A percentile compares a stretch with the other conserved stretches of the same genome.
Conservation (phyloP, 2,797 vertebrate species). For the Sebastolobus alascanus region DNA sequence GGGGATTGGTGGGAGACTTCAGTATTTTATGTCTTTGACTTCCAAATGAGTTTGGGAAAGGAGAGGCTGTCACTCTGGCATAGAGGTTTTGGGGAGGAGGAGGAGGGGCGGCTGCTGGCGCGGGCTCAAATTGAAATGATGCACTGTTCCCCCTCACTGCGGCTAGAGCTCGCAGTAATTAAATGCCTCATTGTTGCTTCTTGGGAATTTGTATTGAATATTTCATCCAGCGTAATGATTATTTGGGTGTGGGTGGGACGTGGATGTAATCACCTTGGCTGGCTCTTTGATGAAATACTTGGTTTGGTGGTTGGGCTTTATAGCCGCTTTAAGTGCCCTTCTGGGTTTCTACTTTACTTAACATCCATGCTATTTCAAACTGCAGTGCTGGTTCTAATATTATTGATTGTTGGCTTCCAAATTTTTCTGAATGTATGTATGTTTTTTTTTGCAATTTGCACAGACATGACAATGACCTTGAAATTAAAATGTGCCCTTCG, state of each 20-base stretch:
- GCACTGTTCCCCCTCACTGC: slow-evolving; percentile 82
- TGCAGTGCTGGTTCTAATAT: slow-evolving; percentile 1
- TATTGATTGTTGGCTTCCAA: slow-evolving; percentile 16
- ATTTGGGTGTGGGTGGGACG: slow-evolving; percentile 84
- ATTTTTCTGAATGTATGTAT: not conserved
- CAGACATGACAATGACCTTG: slow-evolving; percentile 20
- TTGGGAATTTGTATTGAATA: slow-evolving; percentile 86
- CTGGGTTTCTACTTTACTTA: slow-evolving; percentile 57
- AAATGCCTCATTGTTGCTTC: slow-evolving; percentile 87
- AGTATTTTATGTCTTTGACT: slow-evolving; percentile 81
- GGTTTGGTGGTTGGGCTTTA: slow-evolving; percentile 62
- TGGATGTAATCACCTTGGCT: slow-evolving; percentile 83
- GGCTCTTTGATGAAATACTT: slow-evolving; percentile 79
- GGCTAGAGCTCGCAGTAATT: slow-evolving; percentile 82
- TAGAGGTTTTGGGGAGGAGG: slow-evolving; percentile 62
- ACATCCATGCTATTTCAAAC: slow-evolving; percentile 39
- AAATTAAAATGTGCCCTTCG: slow-evolving; percentile 54
- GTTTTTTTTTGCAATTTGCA: not conserved
- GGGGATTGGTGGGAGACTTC: slow-evolving; percentile 80
- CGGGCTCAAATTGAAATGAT: slow-evolving; percentile 84
- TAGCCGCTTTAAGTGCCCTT: slow-evolving; percentile 55
- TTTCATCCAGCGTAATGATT: slow-evolving; percentile 84
- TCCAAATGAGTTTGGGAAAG: slow-evolving; percentile 82
- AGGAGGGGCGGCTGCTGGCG: slow-evolving; percentile 66
- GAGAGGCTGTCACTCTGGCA: slow-evolving; percentile 75